Evolutionary conservation across 2,888 invertebrate genomes (phyloP), one percentile per base, ranked within the genome.

Genomic region (Gari tellinella): DNA sequence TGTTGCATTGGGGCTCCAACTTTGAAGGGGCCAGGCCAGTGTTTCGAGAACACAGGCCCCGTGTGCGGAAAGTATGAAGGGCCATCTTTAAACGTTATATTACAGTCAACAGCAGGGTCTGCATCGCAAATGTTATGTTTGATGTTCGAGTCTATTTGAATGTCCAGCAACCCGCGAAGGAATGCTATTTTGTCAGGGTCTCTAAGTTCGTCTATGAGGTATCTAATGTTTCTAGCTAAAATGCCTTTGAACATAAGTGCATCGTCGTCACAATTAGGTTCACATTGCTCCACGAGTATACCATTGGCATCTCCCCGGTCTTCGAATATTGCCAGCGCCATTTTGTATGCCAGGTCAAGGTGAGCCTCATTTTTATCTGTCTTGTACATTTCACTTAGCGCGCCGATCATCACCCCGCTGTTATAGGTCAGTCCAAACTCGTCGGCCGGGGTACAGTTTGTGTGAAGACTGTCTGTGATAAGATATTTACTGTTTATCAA

Each of bases 1-100:
- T 86, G 84, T 56, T 80, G 84, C 81, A 82, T 83, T 3, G 85
- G 85, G 4, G 84, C 80, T 0, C 84, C 82, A 38, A 66, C 57
- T 8, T 67, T 72, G 25, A 82, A 84, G 1, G 84, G 84, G 1
- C 85, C 85, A 12, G 68, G 69, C 85, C 85, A 86, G 38, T 80
- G 60, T 12, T 77, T 63, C 14, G 80, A 80, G 63, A 86, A 86
- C 1, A 84, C 84, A 0, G 85, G 85, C 12, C 82, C 82, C n/a
- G 81, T 73, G n/a, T 66, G 61, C 19, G 76, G 76, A 37, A 52
- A 84, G 53, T 69, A 86, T 10, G 85, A 79, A 8, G 81, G 81
- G 0, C 85, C 85, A 48, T 86, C 85, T 55, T 79, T 62, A 55
- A 73, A 84, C 15, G 79, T 75, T 8, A 86, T 80, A n/a, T 82